Evolutionary conservation across 2,888 invertebrate genomes (phyloP).

Genomic region (Isoperla grammatica): DNA sequence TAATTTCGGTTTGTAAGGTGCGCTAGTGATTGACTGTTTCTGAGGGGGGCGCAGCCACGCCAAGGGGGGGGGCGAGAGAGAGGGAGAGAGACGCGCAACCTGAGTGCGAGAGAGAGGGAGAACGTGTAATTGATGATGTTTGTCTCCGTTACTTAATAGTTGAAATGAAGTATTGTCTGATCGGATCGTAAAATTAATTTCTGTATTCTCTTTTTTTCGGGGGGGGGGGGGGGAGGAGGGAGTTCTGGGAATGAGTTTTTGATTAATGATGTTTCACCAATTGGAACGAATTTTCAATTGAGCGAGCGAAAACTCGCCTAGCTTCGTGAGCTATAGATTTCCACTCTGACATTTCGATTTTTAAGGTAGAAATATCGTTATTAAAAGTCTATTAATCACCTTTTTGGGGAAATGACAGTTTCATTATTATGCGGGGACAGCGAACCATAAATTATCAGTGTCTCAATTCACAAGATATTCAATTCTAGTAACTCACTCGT

Average conservation of each 20-base stretch:
- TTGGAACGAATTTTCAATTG: no score
- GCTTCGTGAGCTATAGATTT: no score
- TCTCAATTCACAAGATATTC: no score
- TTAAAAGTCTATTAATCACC: no score
- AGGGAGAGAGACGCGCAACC: neutral
- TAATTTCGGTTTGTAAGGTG: no score
- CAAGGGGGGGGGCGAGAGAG: neutral
- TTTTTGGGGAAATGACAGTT: no score
- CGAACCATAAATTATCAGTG: no score
- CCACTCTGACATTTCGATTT: slow-evolving; percentile 1
- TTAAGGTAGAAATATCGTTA: no score
- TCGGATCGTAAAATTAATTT: slow-evolving; percentile 6
- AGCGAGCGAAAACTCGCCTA: no score
- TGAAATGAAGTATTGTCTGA: slow-evolving; percentile 10
- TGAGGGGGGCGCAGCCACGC: neutral
- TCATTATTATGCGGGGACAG: no score
- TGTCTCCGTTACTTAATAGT: neutral
- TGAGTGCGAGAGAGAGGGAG: neutral
- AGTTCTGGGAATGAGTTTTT: slow-evolving; percentile 10
- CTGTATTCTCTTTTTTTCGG: neutral
- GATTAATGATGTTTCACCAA: slow-evolving; percentile 2
- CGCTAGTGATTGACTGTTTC: neutral
- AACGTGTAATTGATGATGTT: neutral
- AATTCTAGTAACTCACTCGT: no score
- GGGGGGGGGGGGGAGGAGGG: no score